phyloP scores from a whole-genome alignment of 2,888 invertebrate genomes.

The Timema cristinae region DNA sequence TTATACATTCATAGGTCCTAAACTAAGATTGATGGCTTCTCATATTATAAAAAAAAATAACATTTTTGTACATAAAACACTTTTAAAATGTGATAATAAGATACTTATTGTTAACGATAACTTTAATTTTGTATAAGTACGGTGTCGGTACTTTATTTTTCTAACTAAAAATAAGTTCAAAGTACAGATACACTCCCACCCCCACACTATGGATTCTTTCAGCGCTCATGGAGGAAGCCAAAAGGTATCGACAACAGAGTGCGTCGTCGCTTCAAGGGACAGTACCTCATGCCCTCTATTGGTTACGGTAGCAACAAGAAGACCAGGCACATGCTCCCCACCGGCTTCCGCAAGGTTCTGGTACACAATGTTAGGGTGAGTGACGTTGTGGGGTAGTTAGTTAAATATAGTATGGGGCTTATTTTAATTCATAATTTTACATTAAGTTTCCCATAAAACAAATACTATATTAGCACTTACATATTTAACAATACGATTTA shows the following conservation, averaged over 20 bases:
- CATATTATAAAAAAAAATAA: too few species aligned
- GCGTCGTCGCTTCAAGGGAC: conserved; percentile 98
- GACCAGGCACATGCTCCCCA: conserved; percentile 95
- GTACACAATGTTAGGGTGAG: conserved; percentile 79
- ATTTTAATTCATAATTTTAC: too few species aligned
- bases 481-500: too few species aligned
- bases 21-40: too few species aligned
- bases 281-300: conserved; percentile 97
- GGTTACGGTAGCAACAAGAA: conserved; percentile 96
- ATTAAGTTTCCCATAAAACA: too few species aligned
- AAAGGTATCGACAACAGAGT: conserved; percentile 99
- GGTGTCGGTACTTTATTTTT: neutral
- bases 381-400: conserved; percentile 21
- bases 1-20: too few species aligned
- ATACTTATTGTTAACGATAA: too few species aligned
- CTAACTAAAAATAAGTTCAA: neutral
- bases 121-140: too few species aligned
- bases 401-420: neutral
- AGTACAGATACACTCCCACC: conserved; percentile 26
- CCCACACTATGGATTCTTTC: conserved; percentile 36
- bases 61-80: too few species aligned
- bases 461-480: too few species aligned
- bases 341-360: conserved; percentile 94
- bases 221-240: conserved; percentile 99
- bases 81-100: too few species aligned